Percentiles rank a stretch among this genome's conserved stretches.
phyloP scores from a whole-genome alignment of 2,113 vertebrate species.

The Anser cygnoides region DNA sequence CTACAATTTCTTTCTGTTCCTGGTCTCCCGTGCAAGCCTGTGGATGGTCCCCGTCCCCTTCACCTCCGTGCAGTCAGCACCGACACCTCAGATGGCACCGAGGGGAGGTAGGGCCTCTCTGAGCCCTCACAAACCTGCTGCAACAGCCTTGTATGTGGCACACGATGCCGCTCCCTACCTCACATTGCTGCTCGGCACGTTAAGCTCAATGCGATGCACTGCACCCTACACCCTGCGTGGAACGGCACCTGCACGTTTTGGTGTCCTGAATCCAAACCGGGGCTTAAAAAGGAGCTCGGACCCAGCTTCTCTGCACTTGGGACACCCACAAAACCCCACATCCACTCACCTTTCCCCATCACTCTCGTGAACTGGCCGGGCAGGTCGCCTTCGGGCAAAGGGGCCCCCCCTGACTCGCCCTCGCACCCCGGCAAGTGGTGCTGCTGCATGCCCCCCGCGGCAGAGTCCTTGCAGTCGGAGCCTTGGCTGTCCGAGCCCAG shows the following conservation, averaged over 20 bases:
- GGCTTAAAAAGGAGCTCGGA: background rate
- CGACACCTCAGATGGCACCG: background rate
- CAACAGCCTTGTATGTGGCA: background rate
- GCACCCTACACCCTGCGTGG: rapidly evolving
- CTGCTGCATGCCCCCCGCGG: constrained; percentile 71
- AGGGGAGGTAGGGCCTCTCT: background rate
- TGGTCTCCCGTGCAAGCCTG: background rate
- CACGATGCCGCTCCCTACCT: rapidly evolving
- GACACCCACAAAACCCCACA: rapidly evolving
- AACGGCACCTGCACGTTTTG: rapidly evolving
- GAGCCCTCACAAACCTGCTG: background rate
- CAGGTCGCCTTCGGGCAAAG: constrained; percentile 90
- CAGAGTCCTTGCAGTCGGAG: constrained; percentile 77
- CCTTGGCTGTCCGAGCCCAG: constrained; percentile 81
- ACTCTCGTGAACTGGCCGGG: constrained; percentile 96
- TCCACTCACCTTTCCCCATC: constrained; percentile 94
- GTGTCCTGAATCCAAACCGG: background rate
- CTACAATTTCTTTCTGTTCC: background rate
- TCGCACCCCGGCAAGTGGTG: constrained; percentile 88
- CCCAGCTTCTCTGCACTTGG: background rate
- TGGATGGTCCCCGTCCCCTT: rapidly evolving
- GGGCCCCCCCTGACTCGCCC: constrained; percentile 80
- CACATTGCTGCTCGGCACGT: rapidly evolving
- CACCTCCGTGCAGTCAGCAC: background rate
- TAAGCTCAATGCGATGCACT: background rate